Conservation (phyloP, 2,797 vertebrate species). For the Micromesistius poutassou region DNA sequence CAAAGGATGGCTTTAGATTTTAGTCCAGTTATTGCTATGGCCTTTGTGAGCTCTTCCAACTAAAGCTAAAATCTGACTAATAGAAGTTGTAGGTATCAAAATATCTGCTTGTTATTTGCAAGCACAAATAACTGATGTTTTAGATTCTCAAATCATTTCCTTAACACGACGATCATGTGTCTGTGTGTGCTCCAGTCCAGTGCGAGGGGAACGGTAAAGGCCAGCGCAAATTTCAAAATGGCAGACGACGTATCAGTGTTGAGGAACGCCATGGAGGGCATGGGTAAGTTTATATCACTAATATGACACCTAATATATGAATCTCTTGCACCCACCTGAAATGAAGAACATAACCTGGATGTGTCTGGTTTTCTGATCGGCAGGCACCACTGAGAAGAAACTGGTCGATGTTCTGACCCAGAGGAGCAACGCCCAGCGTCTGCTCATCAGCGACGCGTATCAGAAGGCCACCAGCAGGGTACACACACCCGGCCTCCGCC, state of each 20-base stretch:
- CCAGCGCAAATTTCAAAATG: constrained; percentile 75
- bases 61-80: not conserved
- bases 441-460: constrained; percentile 75
- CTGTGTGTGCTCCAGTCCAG: constrained; percentile 63
- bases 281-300: constrained; percentile 69
- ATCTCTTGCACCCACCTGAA: not conserved
- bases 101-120: not conserved
- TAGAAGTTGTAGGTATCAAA: not conserved
- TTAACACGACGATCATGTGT: not conserved
- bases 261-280: constrained; percentile 78
- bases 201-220: constrained; percentile 75
- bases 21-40: not conserved
- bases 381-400: constrained; percentile 81
- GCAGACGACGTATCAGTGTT: constrained; percentile 77
- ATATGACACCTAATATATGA: not conserved
- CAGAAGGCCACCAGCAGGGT: constrained; percentile 74
- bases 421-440: constrained; percentile 79
- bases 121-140: not conserved
- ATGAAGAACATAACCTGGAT: not conserved
- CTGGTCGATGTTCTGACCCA: constrained; percentile 77
- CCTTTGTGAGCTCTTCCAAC: not conserved
- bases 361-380: constrained; percentile 3
- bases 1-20: not conserved
- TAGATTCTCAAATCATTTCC: too few relatives aligned
- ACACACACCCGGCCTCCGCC: not conserved